Conservation (phyloP, 2,888 invertebrate species). For the Andrena trimmerana region DNA sequence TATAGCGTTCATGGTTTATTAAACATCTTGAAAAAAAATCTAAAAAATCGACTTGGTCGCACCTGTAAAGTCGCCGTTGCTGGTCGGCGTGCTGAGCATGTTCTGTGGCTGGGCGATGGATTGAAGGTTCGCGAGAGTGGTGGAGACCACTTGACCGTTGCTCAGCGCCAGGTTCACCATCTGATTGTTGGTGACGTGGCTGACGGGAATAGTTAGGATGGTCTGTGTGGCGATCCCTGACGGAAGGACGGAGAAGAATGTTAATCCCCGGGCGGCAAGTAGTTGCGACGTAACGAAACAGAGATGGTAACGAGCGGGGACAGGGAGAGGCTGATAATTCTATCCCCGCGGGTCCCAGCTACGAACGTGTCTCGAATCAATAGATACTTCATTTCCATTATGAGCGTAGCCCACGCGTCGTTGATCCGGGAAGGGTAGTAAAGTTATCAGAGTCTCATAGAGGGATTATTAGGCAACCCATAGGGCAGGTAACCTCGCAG, state of each 20-base stretch:
- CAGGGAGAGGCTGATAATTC: slow-evolving; percentile 42
- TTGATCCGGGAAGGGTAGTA: slow-evolving; percentile 77
- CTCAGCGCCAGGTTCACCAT: slow-evolving; percentile 93
- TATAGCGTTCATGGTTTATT: no score
- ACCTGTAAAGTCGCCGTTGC: slow-evolving; percentile 81
- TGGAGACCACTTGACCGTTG: slow-evolving; percentile 94
- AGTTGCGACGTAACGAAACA: slow-evolving; percentile 16
- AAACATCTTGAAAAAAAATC: no score
- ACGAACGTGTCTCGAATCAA: slow-evolving; percentile 68
- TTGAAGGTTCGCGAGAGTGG: slow-evolving; percentile 92
- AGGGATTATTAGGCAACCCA: slow-evolving; percentile 84
- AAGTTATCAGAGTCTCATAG: slow-evolving; percentile 84
- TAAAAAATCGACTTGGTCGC: neutral
- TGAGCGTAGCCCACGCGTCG: slow-evolving; percentile 74
- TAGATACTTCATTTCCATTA: slow-evolving; percentile 74
- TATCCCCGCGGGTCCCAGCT: slow-evolving; percentile 33
- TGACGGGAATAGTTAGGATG: slow-evolving; percentile 97
- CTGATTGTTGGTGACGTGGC: slow-evolving; percentile 92
- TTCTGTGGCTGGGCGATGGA: slow-evolving; percentile 91
- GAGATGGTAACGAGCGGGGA: neutral
- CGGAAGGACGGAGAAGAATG: neutral
- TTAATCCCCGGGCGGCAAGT: slow-evolving; percentile 13
- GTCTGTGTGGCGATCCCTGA: slow-evolving; percentile 97
- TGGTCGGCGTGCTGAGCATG: slow-evolving; percentile 86
- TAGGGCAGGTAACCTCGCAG: slow-evolving; percentile 83